Percentiles rank a stretch among this genome's conserved stretches.
phyloP scores from a whole-genome alignment of 2,797 vertebrate species.

The Gymnoscopelus microlampas region DNA sequence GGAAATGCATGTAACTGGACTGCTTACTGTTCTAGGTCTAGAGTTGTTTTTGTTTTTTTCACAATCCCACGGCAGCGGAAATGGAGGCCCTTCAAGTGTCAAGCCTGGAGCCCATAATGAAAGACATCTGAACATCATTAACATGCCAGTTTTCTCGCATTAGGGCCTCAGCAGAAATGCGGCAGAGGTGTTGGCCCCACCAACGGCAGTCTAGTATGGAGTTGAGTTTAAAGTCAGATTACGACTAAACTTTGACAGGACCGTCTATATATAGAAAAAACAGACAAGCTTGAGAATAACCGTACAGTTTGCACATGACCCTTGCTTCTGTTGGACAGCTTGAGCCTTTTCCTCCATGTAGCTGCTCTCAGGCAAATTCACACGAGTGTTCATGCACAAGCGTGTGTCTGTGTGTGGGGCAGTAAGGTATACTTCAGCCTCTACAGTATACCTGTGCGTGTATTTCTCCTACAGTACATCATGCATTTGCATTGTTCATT shows the following conservation, averaged over 20 bases:
- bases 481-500: too few relatives aligned
- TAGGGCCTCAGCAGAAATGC: conserved; percentile 22
- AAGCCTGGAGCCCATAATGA: conserved; percentile 55
- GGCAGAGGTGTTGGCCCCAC: conserved; percentile 25
- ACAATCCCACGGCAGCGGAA: conserved; percentile 35
- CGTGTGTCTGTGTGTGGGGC: background rate
- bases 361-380: conserved; percentile 2
- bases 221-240: conserved; percentile 27
- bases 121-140: conserved; percentile 66
- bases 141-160: conserved; percentile 32
- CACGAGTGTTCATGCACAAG: background rate
- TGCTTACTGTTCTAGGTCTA: conserved; percentile 31
- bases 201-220: background rate
- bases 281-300: conserved; percentile 1
- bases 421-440: background rate
- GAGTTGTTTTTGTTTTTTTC: conserved; percentile 4
- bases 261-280: conserved; percentile 15
- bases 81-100: conserved; percentile 58
- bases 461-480: background rate
- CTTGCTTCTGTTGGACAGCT: conserved; percentile 9
- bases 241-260: conserved; percentile 25
- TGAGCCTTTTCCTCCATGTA: background rate
- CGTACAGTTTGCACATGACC: background rate
- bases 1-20: conserved; percentile 17
- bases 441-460: background rate